Evolutionary conservation across 1,140 invertebrate genomes (phyloP).

Genomic region (Pygmarrhopalites habei): DNA sequence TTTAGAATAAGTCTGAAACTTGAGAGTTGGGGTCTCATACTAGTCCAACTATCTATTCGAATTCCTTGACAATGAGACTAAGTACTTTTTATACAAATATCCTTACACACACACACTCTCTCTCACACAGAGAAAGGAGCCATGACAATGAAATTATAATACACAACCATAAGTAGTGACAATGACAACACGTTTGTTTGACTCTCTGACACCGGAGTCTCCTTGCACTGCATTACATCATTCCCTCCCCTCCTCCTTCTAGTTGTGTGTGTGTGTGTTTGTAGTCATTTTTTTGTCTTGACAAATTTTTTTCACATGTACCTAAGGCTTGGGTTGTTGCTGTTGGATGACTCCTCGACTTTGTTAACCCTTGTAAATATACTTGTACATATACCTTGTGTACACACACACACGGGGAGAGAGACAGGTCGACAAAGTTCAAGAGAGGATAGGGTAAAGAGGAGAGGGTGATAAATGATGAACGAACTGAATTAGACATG

Average conservation of each 20-base stretch:
- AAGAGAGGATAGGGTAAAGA: constrained; percentile 1
- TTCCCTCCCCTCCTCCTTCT: not conserved
- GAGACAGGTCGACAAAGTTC: constrained; percentile 10
- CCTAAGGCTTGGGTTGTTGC: not conserved
- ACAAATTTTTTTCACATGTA: not conserved
- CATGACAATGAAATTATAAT: too few species aligned
- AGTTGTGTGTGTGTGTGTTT: too few species aligned
- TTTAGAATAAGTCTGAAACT: not conserved
- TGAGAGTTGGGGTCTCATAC: not conserved
- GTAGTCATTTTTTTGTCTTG: not conserved
- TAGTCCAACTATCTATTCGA: not conserved
- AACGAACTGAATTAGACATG: constrained; percentile 30
- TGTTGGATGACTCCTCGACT: too few species aligned
- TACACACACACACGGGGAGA: not conserved
- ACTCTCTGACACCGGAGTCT: not conserved
- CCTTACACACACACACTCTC: too few species aligned
- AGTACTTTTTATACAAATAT: too few species aligned
- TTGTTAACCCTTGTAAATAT: not conserved
- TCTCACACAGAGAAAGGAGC: too few species aligned
- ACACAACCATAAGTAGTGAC: too few species aligned
- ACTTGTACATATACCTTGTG: not conserved
- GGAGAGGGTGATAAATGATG: constrained; percentile 25
- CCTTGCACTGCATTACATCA: not conserved
- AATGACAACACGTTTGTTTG: not conserved
- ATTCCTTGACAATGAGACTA: too few species aligned